Conservation (phyloP, 2,888 invertebrate species). For the Drosophila neonasuta region DNA sequence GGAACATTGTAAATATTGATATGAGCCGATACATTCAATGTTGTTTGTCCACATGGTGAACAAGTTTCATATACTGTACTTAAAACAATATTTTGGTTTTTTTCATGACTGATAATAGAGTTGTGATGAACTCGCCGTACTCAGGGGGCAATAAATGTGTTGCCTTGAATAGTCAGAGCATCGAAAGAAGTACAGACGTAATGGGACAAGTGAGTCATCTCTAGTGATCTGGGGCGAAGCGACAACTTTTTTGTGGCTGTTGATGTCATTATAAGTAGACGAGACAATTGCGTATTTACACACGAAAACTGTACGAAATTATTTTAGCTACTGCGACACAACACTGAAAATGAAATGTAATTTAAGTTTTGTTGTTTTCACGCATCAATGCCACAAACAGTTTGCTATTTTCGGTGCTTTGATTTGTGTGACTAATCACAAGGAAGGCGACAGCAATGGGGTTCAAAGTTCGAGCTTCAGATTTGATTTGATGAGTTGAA, state of each 20-base stretch:
- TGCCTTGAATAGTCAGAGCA: slow-evolving; percentile 35
- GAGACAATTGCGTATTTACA: slow-evolving; percentile 57
- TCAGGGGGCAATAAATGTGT: slow-evolving; percentile 18
- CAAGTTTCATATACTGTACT: slow-evolving; percentile 16
- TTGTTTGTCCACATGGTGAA: slow-evolving; percentile 9
- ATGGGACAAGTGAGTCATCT: slow-evolving; percentile 39
- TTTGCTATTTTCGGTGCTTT: slow-evolving; percentile 54
- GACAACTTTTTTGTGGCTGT: slow-evolving; percentile 32
- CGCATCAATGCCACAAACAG: slow-evolving; percentile 66
- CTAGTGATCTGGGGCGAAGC: slow-evolving; percentile 13
- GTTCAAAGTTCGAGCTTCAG: slow-evolving; percentile 37
- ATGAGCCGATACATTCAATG: neutral
- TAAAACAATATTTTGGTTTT: slow-evolving; percentile 11
- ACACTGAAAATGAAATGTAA: slow-evolving; percentile 58
- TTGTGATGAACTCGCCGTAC: slow-evolving; percentile 8
- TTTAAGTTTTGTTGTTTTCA: slow-evolving; percentile 55
- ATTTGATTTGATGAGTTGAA: slow-evolving; percentile 51
- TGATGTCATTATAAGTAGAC: slow-evolving; percentile 41
- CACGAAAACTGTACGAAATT: slow-evolving; percentile 21
- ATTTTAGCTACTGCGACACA: slow-evolving; percentile 44
- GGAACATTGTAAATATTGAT: slow-evolving; percentile 2
- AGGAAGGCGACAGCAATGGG: slow-evolving; percentile 2
- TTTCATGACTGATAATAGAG: slow-evolving; percentile 33
- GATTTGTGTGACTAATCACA: slow-evolving; percentile 49
- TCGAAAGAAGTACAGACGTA: slow-evolving; percentile 32